A percentile compares a stretch with the other conserved stretches of the same genome.
Conservation (phyloP, 2,797 vertebrate species). For the Tapera naevia region DNA sequence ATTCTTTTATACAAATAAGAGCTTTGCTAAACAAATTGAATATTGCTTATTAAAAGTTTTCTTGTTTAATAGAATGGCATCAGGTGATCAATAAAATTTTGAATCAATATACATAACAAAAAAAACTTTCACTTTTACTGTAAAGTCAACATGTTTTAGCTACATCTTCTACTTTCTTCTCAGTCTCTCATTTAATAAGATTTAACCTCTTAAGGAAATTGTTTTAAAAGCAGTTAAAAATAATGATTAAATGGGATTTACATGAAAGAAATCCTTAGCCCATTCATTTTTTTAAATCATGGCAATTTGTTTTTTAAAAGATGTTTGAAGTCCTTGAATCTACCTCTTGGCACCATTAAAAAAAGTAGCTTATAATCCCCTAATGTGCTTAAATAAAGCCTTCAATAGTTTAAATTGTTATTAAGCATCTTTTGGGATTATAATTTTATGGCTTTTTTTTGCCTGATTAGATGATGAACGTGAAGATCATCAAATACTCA, state of each 20-base stretch:
- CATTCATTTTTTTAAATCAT: conserved; percentile 56
- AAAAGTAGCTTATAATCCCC: conserved; percentile 60
- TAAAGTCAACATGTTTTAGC: conserved; percentile 36
- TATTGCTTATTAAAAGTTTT: conserved; percentile 19
- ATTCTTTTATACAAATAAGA: conserved; percentile 23
- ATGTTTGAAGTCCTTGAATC: conserved; percentile 63
- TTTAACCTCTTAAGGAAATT: conserved; percentile 66
- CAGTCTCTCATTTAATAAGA: conserved; percentile 36
- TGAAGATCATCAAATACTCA: conserved; percentile 70
- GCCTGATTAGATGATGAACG: conserved; percentile 63
- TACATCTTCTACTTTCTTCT: conserved; percentile 13
- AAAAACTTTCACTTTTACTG: neutral
- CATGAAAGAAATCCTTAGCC: conserved; percentile 44
- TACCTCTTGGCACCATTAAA: conserved; percentile 64
- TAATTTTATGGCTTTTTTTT: conserved; percentile 62
- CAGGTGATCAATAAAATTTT: neutral
- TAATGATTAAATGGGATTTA: conserved; percentile 65
- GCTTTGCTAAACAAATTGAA: conserved; percentile 15
- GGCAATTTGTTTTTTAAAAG: conserved; percentile 72
- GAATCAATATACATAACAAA: neutral
- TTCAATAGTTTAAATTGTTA: conserved; percentile 62
- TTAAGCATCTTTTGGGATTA: conserved; percentile 68
- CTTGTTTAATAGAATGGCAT: conserved; percentile 20
- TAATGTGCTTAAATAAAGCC: conserved; percentile 73
- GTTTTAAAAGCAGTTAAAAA: conserved; percentile 70